Conservation (phyloP, 2,113 vertebrate genomes). For the Heliornis fulica region DNA sequence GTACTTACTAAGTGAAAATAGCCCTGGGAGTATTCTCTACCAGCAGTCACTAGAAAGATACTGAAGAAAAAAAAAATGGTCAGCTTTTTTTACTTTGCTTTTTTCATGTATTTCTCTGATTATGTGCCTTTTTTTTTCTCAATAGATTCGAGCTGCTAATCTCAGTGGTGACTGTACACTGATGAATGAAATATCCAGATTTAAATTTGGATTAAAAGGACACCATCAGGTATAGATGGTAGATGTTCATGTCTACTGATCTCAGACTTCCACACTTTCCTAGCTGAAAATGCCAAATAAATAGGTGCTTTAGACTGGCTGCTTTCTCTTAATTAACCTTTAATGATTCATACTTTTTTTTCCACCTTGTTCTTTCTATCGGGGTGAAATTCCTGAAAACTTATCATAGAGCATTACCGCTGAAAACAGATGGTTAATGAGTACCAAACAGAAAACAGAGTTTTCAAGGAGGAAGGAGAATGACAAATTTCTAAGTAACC, state of each 20-base stretch:
- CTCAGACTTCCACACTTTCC: not conserved
- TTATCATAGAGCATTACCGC: not conserved
- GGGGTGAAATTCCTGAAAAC: not conserved
- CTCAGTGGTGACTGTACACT: slow-evolving; percentile 95
- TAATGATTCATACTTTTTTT: not conserved
- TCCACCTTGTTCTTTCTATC: not conserved
- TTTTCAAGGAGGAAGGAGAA: not conserved
- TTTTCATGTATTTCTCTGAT: not conserved
- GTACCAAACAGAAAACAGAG: not conserved
- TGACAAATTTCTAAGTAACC: not conserved
- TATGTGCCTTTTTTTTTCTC: not conserved
- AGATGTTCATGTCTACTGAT: not conserved
- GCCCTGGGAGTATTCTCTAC: not conserved
- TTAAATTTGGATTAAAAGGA: slow-evolving; percentile 88
- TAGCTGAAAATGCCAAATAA: not conserved
- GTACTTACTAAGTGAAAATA: not conserved
- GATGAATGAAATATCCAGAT: slow-evolving; percentile 82
- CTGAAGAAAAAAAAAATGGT: not conserved
- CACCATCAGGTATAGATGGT: slow-evolving; percentile 88
- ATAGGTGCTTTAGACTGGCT: not conserved
- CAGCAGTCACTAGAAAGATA: not conserved
- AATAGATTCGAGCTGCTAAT: slow-evolving; percentile 92
- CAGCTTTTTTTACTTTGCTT: not conserved
- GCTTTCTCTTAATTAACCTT: not conserved
- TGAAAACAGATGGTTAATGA: not conserved